These are phyloP conservation scores for Panthera tigris DNA, from an alignment of 2,113 vertebrate species.

Conservation along the genomic window DNA sequence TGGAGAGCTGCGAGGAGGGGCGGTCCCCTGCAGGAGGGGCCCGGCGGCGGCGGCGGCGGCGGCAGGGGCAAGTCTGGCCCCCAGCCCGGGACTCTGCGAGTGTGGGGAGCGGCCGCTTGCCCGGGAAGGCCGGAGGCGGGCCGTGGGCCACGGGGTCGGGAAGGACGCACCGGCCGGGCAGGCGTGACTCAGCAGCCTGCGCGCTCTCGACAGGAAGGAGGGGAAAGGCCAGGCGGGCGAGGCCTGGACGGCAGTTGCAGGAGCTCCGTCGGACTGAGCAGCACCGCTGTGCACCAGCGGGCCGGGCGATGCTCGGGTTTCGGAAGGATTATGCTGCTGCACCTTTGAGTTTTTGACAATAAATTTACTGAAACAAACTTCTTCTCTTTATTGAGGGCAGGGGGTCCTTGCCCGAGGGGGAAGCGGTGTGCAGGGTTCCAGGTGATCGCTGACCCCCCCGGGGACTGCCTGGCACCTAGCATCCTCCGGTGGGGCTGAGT, in stretches of 20 bases:
- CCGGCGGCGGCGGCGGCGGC: neutral
- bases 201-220: conserved; percentile 6
- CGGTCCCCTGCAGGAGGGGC: conserved; percentile 73
- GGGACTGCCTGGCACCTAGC: conserved; percentile 7
- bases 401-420: neutral
- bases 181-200: conserved; percentile 69
- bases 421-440: neutral
- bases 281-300: conserved; percentile 70
- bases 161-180: conserved; percentile 56
- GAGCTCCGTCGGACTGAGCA: conserved; percentile 57
- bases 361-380: conserved; percentile 81
- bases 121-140: conserved; percentile 59
- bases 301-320: conserved; percentile 75
- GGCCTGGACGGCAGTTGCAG: conserved; percentile 37
- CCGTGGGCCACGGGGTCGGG: conserved; percentile 29
- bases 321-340: conserved; percentile 78
- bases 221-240: conserved; percentile 61
- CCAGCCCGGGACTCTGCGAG: conserved; percentile 70
- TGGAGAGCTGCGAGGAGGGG: conserved; percentile 78
- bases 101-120: conserved; percentile 67
- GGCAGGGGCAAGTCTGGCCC: conserved; percentile 1
- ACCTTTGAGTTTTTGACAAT: conserved; percentile 81
- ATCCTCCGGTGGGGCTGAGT: neutral
- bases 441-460: neutral
- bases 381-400: conserved; percentile 45